Conservation (phyloP, 2,797 vertebrate species). For the Schizothorax lantsangensis region DNA sequence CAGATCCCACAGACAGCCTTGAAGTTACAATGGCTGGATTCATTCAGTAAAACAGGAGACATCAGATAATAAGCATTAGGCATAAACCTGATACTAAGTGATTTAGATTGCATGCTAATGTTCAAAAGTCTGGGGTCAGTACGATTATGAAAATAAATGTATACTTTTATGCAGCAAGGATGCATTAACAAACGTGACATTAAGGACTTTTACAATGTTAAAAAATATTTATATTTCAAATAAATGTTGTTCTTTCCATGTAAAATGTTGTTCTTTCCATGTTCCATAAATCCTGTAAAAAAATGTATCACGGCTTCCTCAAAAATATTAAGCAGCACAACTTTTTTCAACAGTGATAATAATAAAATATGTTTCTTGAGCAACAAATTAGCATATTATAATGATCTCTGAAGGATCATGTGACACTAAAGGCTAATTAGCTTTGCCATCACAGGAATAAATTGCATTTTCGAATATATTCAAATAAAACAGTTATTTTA, state of each 20-base stretch:
- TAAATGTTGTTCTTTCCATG: background rate
- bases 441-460: too few relatives aligned
- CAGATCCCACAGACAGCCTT: conserved; percentile 41
- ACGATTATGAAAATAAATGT: background rate
- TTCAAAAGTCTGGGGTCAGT: background rate
- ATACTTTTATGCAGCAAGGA: too few relatives aligned
- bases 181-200: background rate
- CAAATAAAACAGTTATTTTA: too few relatives aligned
- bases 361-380: background rate
- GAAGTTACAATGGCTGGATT: conserved; percentile 37
- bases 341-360: background rate
- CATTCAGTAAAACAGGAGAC: conserved; percentile 22
- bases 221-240: background rate
- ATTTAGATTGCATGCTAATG: background rate
- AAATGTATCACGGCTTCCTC: background rate
- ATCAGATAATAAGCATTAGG: background rate
- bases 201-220: too few relatives aligned
- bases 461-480: too few relatives aligned
- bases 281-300: background rate
- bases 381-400: background rate
- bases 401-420: background rate
- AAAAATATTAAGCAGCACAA: background rate
- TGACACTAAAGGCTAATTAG: background rate
- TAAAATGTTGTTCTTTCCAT: background rate
- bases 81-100: background rate